Conservation (phyloP, 30 jellyfish, hydroid and myxozoan genomes). For the Turritopsis rubra region DNA sequence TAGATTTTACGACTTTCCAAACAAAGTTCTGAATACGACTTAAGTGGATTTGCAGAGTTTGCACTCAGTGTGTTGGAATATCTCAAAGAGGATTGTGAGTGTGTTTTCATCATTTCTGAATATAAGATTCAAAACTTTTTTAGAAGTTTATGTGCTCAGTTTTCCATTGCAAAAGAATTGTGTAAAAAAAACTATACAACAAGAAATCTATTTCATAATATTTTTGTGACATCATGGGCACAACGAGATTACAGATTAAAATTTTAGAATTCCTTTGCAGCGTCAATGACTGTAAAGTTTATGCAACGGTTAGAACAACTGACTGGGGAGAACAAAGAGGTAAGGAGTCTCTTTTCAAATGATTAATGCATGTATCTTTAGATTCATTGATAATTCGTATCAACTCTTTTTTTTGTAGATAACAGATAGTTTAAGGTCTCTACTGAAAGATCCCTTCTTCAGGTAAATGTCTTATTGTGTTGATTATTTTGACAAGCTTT, state of each 20-base stretch:
- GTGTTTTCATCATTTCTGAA: no score
- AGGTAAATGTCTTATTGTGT: conserved; percentile 11
- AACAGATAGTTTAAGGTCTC: not conserved
- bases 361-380: no score
- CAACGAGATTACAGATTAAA: not conserved
- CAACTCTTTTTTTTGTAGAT: not conserved
- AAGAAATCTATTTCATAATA: no score
- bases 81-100: conserved; percentile 31
- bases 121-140: no score
- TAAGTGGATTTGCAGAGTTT: conserved; percentile 44
- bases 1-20: conserved; percentile 42
- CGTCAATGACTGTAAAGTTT: not conserved
- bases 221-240: not conserved
- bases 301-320: conserved; percentile 1
- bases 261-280: not conserved
- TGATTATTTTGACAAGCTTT: not conserved
- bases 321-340: conserved; percentile 14
- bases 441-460: conserved; percentile 26
- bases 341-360: not conserved
- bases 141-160: no score
- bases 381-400: no score
- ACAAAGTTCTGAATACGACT: conserved; percentile 33
- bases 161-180: no score
- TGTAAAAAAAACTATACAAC: no score
- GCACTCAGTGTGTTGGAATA: conserved; percentile 45